phyloP scores from a whole-genome alignment of 2,797 vertebrate species.

The Chelmon rostratus region DNA sequence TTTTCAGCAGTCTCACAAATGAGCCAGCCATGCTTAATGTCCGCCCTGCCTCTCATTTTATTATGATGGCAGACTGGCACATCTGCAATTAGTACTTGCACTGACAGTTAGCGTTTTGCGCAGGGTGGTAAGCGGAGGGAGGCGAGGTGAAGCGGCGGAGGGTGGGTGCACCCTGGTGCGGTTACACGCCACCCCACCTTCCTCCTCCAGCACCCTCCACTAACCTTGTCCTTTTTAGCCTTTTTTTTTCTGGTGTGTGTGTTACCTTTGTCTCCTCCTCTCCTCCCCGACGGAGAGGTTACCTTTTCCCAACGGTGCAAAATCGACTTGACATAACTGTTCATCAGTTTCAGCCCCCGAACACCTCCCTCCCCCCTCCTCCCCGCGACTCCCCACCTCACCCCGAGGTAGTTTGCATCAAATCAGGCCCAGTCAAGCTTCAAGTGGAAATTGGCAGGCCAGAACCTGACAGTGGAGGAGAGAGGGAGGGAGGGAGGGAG shows the following conservation, averaged over 20 bases:
- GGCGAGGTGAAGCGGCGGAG: slow-evolving; percentile 74
- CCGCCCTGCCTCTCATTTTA: slow-evolving; percentile 95
- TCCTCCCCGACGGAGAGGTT: slow-evolving; percentile 89
- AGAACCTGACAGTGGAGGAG: slow-evolving; percentile 91
- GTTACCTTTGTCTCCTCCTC: slow-evolving; percentile 66
- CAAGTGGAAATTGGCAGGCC: slow-evolving; percentile 98
- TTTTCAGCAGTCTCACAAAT: slow-evolving; percentile 98
- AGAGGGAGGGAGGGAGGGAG: slow-evolving; percentile 43
- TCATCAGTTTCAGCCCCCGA: slow-evolving; percentile 91
- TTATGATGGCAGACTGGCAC: slow-evolving; percentile 98
- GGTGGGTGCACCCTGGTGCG: slow-evolving; percentile 76
- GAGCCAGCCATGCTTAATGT: slow-evolving; percentile 97
- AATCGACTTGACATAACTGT: slow-evolving; percentile 99
- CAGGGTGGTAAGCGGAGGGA: slow-evolving; percentile 92
- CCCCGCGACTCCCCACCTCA: slow-evolving; percentile 63
- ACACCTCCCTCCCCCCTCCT: not conserved
- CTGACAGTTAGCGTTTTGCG: slow-evolving; percentile 87
- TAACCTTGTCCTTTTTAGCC: slow-evolving; percentile 69
- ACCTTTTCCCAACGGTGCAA: slow-evolving; percentile 98
- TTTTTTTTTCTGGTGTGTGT: not conserved
- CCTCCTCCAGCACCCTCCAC: slow-evolving; percentile 76
- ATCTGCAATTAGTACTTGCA: slow-evolving; percentile 97
- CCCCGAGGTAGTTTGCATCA: slow-evolving; percentile 96
- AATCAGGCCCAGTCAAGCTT: slow-evolving; percentile 98
- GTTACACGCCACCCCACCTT: slow-evolving; percentile 81